phyloP scores from a whole-genome alignment of 2,797 vertebrate genomes.

The Urosaurus nigricauda region DNA sequence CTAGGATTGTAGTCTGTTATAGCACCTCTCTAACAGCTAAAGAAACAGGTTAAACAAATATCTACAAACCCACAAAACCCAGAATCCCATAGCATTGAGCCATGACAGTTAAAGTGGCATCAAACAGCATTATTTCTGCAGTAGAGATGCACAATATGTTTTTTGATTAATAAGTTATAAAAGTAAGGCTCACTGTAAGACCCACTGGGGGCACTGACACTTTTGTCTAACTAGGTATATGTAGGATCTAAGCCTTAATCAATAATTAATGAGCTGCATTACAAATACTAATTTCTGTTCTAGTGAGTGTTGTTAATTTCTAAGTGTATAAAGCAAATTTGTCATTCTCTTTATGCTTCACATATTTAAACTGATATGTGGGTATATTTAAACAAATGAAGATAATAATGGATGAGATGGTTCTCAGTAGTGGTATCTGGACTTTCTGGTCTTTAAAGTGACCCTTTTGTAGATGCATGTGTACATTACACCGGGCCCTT shows the following conservation, averaged over 20 bases:
- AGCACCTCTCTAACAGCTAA: too few relatives aligned
- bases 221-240: not conserved
- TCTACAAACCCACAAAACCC: too few relatives aligned
- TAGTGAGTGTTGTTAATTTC: not conserved
- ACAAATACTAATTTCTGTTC: not conserved
- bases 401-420: too few relatives aligned
- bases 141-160: too few relatives aligned
- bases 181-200: not conserved
- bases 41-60: too few relatives aligned
- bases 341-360: not conserved
- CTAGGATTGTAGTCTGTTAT: too few relatives aligned
- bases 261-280: not conserved
- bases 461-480: not conserved
- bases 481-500: not conserved
- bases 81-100: too few relatives aligned
- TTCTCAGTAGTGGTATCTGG: not conserved
- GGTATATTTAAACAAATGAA: too few relatives aligned
- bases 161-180: not conserved
- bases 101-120: too few relatives aligned
- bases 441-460: not conserved
- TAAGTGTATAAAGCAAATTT: not conserved
- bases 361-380: not conserved
- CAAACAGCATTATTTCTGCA: too few relatives aligned
- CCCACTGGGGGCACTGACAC: not conserved
- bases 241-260: not conserved